A percentile compares a stretch with the other conserved stretches of the same genome.
These are phyloP conservation scores for Xenops minutus DNA, from an alignment of 2,797 vertebrate species.

Conservation along the genomic window DNA sequence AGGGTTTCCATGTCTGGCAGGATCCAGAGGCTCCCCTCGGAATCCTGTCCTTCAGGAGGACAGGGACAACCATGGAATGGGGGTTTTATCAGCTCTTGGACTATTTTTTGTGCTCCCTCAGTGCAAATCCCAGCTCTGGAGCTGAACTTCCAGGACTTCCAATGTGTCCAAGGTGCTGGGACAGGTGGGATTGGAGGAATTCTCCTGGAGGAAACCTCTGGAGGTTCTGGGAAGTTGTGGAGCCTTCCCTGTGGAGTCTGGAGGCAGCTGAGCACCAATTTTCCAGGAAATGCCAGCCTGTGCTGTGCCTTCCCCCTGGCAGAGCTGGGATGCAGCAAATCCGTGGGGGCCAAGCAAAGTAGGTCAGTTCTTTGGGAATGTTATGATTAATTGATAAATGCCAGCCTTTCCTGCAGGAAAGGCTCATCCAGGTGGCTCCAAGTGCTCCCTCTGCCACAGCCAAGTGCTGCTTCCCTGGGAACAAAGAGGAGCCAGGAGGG, in stretches of 20 bases:
- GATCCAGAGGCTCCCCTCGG: neutral
- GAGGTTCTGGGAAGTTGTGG: neutral
- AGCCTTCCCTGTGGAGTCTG: neutral
- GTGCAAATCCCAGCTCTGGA: neutral
- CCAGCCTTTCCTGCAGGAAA: neutral
- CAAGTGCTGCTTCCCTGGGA: neutral
- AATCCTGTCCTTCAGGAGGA: neutral
- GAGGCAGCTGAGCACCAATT: neutral
- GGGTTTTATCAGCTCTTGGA: neutral
- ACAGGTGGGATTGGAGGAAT: accelerated
- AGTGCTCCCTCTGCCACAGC: neutral
- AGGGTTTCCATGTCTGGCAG: neutral
- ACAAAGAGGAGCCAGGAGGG: neutral
- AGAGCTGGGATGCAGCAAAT: neutral
- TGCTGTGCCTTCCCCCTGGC: neutral
- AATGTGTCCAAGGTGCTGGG: neutral
- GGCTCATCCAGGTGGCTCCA: neutral
- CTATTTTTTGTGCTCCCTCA: neutral
- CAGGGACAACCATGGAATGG: neutral
- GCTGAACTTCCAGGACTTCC: neutral
- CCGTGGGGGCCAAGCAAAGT: neutral
- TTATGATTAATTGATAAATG: slow-evolving; percentile 40
- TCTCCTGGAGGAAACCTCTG: too few relatives aligned
- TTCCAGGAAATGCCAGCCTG: neutral
- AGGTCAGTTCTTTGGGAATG: slow-evolving; percentile 28